Base-by-base conservation (phyloP, 2,888 invertebrate genomes). In the Torymus tubicola region DNA sequence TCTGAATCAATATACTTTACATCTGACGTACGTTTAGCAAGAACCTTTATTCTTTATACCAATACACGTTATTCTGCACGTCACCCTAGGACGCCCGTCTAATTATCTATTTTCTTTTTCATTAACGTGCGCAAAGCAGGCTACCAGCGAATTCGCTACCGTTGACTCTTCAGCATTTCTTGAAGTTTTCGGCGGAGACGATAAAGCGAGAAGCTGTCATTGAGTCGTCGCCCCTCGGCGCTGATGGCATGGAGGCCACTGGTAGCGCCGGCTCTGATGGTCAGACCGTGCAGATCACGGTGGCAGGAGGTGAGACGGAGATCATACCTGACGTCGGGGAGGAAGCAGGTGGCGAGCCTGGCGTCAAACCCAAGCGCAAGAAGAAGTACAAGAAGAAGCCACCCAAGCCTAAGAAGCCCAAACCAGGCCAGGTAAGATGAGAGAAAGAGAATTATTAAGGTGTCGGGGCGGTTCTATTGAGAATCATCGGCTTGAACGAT, bases 361-460 rank as follows among this genome's bases (percentile, higher is more conserved):
- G 89, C 0, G 86, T 88, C 10, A 92, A 91, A 78, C 90, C 91
- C 5, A 95, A 95, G 87, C 95, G 95, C 89, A 96, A 95, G 92
- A 95, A 95, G 92, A 95, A 95, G 86, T 95, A 95, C 90, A 95
- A 95, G 92, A 96, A 96, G 91, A 96, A 96, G 89, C 94, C 95
- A 0, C 94, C 95, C 1, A 95, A 95, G 88, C 95, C 95, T 0
- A 94, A 95, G 87, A 93, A 94, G 84, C 95, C 95, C n/a, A 94
- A 95, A 91, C 96, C 95, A 0, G 96, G 96, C 0, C 95, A 95
- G 89, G 95, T 96, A n/a, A 93, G 95, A 68, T 50, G 42, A 42
- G 5, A 13, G 10, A 13, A 16, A 18, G 4, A 18, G 18, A 16
- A 58, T 16, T 18, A 2, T 16, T 16, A 16, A 58, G 10, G n/a